These are phyloP conservation scores for Phragmatobia fuliginosa DNA, from an alignment of 2,888 invertebrate species.

Conservation along the genomic window DNA sequence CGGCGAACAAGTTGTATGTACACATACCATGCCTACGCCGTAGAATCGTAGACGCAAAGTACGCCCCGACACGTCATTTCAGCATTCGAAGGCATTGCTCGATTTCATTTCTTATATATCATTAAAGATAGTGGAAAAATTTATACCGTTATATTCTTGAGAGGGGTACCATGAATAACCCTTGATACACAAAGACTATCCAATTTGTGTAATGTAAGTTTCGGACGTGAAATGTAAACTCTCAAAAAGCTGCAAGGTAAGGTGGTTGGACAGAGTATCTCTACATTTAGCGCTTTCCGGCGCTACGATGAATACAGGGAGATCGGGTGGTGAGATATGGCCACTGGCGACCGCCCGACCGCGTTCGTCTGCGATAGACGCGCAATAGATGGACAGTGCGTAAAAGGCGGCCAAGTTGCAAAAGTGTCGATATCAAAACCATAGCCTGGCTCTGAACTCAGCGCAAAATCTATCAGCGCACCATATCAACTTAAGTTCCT, in stretches of 20 bases:
- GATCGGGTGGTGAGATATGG: conserved; percentile 79
- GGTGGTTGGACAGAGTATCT: conserved; percentile 72
- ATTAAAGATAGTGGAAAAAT: conserved; percentile 33
- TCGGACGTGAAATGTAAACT: conserved; percentile 70
- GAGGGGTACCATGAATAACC: conserved; percentile 55
- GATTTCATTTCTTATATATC: conserved; percentile 30
- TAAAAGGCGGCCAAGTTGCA: conserved; percentile 59
- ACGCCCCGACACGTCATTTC: conserved; percentile 27
- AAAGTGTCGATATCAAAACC: conserved; percentile 61
- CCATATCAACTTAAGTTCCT: neutral
- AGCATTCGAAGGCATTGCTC: conserved; percentile 17
- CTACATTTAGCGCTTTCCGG: conserved; percentile 78
- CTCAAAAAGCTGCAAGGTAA: conserved; percentile 76
- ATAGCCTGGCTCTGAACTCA: conserved; percentile 22
- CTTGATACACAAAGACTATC: conserved; percentile 70
- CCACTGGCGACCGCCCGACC: conserved; percentile 57
- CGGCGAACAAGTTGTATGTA: conserved; percentile 74
- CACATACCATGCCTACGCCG: conserved; percentile 62
- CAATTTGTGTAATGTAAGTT: conserved; percentile 83
- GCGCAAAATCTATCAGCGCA: neutral
- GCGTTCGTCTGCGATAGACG: conserved; percentile 51
- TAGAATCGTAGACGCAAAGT: conserved; percentile 46
- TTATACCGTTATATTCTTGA: conserved; percentile 44
- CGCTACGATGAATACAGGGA: conserved; percentile 77
- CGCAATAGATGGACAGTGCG: conserved; percentile 49